Evolutionary conservation across 2,888 invertebrate genomes (phyloP).

Genomic region (Limnephilus lunatus): DNA sequence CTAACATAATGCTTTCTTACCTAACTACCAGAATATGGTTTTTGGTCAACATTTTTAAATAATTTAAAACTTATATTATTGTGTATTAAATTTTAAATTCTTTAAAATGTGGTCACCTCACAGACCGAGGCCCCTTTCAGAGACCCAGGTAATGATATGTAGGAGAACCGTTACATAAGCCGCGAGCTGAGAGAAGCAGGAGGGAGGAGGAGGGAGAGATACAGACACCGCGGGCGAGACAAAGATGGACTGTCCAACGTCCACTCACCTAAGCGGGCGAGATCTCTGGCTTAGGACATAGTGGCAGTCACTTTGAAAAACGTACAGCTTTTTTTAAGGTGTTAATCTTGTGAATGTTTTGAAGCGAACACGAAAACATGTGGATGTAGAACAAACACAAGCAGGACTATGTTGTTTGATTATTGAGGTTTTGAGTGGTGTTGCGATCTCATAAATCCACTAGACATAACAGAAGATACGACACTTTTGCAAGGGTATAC

Average conservation of each 20-base stretch:
- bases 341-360: neutral
- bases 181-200: conserved; percentile 39
- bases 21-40: too few relatives aligned
- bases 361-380: neutral
- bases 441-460: neutral
- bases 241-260: conserved; percentile 18
- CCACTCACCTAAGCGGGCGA: conserved; percentile 18
- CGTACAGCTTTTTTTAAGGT: neutral
- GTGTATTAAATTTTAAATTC: neutral
- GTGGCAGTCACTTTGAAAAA: neutral
- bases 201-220: neutral
- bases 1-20: too few relatives aligned
- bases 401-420: neutral
- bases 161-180: conserved; percentile 61
- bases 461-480: too few relatives aligned
- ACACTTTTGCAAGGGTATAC: neutral
- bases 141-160: conserved; percentile 32
- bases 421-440: neutral
- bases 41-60: too few relatives aligned
- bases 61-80: too few relatives aligned
- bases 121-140: neutral
- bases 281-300: conserved; percentile 9
- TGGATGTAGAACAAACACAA: neutral
- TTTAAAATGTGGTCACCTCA: neutral
- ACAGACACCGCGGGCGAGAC: conserved; percentile 4